phyloP scores from a whole-genome alignment of 1,140 invertebrate species.

The Conopomorpha cramerella region DNA sequence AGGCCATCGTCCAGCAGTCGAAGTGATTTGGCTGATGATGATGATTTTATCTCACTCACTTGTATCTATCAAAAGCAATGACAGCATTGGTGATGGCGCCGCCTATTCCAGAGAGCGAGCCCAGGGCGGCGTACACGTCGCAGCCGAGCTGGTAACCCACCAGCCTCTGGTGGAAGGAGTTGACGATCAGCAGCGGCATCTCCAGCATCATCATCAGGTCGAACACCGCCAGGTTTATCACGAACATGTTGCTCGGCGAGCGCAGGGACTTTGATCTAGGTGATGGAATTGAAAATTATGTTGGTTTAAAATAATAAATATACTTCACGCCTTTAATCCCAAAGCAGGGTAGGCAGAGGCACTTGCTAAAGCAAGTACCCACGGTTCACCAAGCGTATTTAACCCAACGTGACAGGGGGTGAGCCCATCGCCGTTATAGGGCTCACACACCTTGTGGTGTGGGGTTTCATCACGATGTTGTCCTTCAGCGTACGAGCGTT shows the following conservation, averaged over 20 bases:
- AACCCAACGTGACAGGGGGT: too few species aligned
- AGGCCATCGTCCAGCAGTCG: too few species aligned
- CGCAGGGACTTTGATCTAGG: constrained; percentile 71
- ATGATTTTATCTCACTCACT: constrained; percentile 40
- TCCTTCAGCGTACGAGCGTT: too few species aligned
- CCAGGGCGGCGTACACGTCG: constrained; percentile 70
- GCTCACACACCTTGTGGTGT: too few species aligned
- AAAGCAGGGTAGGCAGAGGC: too few species aligned
- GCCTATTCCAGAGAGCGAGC: constrained; percentile 72
- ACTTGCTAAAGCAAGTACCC: too few species aligned
- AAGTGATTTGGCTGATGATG: background rate
- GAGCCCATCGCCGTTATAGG: too few species aligned
- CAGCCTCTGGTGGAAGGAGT: constrained; percentile 68
- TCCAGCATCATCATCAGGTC: constrained; percentile 78
- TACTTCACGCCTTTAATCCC: too few species aligned
- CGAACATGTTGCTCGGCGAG: constrained; percentile 80
- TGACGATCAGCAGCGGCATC: constrained; percentile 72
- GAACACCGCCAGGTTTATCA: constrained; percentile 77
- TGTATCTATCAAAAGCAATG: constrained; percentile 78
- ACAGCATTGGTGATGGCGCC: constrained; percentile 75
- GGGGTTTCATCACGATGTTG: too few species aligned
- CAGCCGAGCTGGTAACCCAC: constrained; percentile 72
- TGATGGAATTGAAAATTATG: constrained; percentile 7
- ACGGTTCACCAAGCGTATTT: too few species aligned
- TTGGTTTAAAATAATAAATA: too few species aligned